Base-by-base conservation (phyloP, 2,888 invertebrate genomes). In the Pherbina coryleti region DNA sequence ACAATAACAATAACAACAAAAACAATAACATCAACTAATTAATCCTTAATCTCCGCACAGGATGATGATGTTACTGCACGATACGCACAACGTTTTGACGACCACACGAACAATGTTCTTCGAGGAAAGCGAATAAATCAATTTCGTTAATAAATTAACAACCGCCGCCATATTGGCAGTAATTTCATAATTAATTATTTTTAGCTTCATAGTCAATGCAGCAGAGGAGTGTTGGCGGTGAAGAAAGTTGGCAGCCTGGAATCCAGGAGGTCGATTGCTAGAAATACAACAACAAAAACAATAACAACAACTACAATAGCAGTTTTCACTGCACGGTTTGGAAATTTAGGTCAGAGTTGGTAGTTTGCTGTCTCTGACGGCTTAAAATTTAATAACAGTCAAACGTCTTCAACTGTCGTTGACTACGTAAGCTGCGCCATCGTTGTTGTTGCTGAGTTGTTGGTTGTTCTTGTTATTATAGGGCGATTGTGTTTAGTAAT, bases 111-210 rank as follows among this genome's bases (percentile, higher is more conserved):
- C 55, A 9, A 19, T 31, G 71, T n/a, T n/a, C 55, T 62, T 44
- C 73, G 37, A 70, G 44, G 62, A 81, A 82, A 79, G 83, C 83
- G 81, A 83, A 87, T 87, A 86, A 87, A 88, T 88, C 84, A 87
- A 86, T 86, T 88, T 84, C 83, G 86, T 87, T 87, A 88, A 87
- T 87, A 86, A 87, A 85, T 86, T 83, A 87, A 85, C 84, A 86
- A 79, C 81, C 75, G 77, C 81, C 69, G 78, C 57, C 72, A 60
- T 49, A 62, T 49, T 62, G 62, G 49, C 53, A 49, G 60, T 73
- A 62, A 73, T 73, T 73, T 60, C 60, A 60, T 73, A 73, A 73
- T 73, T 73, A 73, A 73, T 73, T 73, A 57, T 72, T 60, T 62
- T 62, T 44, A 51, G 14, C 49, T 14, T 5, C 7, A 5, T 19